These are phyloP conservation scores for Apotomis betuletana DNA, from an alignment of 2,888 invertebrate genomes.

Conservation along the genomic window DNA sequence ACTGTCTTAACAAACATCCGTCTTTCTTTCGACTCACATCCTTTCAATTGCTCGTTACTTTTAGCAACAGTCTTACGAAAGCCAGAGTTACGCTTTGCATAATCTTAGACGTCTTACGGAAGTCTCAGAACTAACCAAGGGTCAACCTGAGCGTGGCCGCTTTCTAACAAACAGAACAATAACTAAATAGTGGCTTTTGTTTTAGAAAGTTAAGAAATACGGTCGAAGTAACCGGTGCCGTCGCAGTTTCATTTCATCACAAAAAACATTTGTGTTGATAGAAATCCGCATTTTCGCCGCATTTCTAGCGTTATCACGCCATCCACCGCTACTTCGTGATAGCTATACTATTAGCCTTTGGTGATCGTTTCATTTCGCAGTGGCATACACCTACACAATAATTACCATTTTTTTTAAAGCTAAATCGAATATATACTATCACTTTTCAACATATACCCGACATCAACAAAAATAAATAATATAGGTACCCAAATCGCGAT, in stretches of 20 bases:
- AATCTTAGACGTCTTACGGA: neutral
- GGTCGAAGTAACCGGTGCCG: neutral
- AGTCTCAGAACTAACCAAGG: neutral
- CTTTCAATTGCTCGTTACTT: slow-evolving; percentile 21
- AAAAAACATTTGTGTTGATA: neutral
- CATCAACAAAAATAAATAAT: no score
- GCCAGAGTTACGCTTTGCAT: slow-evolving; percentile 1
- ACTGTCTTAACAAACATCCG: slow-evolving; percentile 58
- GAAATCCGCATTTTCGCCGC: slow-evolving; percentile 17
- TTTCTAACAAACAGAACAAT: slow-evolving; percentile 23
- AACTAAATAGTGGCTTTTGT: slow-evolving; percentile 21
- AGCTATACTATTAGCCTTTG: neutral
- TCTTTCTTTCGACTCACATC: slow-evolving; percentile 50
- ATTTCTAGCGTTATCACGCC: slow-evolving; percentile 20
- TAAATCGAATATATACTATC: no score
- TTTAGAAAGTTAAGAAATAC: slow-evolving; percentile 31
- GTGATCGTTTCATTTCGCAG: neutral
- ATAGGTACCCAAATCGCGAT: no score
- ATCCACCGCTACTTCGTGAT: neutral
- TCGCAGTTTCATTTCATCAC: slow-evolving; percentile 7
- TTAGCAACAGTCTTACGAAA: slow-evolving; percentile 5
- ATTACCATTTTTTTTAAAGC: no score
- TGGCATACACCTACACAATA: neutral
- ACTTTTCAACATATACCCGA: no score
- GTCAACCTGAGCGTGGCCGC: slow-evolving; percentile 7